Evolutionary conservation across 2,888 invertebrate genomes (phyloP), one percentile per base, ranked within the genome.

Genomic region (Clepsis dumicolana): DNA sequence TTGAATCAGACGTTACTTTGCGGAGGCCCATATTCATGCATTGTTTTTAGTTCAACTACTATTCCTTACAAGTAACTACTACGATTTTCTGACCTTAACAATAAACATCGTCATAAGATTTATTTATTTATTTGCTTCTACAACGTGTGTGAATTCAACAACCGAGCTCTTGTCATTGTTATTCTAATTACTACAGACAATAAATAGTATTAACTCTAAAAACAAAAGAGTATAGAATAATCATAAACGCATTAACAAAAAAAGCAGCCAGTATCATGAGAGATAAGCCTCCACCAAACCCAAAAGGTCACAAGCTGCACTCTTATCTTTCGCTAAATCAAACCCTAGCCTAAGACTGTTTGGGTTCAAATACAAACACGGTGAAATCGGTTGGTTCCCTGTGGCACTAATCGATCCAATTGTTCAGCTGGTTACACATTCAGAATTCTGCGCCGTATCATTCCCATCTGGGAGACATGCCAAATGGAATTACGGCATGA

Each of bases 401-500:
- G 25, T 25, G 7, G 12, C 4, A 21, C 32, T 16, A 5, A 56
- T 0, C 16, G 21, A 27, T 18, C 54, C 48, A 56, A 38, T 44
- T 60, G 48, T 56, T 35, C 48, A 38, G 18, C 48, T 61, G 12
- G 59, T 59, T 59, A 52, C 50, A 41, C 21, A 41, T 53, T 48
- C 25, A 25, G 44, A 38, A 62, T 57, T 62, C 35, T 12, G 35
- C 62, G 48, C 41, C 62, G 50, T 67, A 54, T 62, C 32, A 62
- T 56, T 62, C 54, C 35, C 56, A 14, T 66, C 50, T 29, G 66
- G 56, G 67, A 67, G 27, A 62, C 54, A 62, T 62, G 66, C 66
- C 61, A 67, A 62, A 67, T 56, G 27, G 56, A 66, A 66, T 66
- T 50, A 66, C 61, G 62, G 38, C 61, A 56, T 18, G 61, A 54